phyloP scores from a whole-genome alignment of 2,797 vertebrate species.

The Sus cebifrons region DNA sequence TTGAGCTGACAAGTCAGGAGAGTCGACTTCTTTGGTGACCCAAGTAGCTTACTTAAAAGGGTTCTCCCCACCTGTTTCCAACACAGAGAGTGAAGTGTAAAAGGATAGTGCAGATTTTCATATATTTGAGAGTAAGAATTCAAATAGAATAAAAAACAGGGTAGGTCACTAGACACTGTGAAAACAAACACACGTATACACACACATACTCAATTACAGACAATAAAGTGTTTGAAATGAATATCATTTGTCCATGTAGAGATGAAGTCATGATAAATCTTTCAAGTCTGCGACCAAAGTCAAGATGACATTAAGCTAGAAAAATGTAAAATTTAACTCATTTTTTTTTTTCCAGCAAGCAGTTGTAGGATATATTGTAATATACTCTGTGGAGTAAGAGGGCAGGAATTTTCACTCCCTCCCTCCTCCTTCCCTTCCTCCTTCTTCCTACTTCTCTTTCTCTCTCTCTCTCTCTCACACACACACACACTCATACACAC shows the following conservation, averaged over 20 bases:
- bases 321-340: slow-evolving; percentile 30
- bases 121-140: slow-evolving; percentile 43
- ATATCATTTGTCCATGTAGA: slow-evolving; percentile 20
- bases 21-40: slow-evolving; percentile 59
- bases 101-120: background rate
- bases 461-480: background rate
- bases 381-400: background rate
- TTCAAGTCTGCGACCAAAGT: slow-evolving; percentile 42
- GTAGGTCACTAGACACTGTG: background rate
- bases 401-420: background rate
- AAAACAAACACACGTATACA: background rate
- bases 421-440: no score
- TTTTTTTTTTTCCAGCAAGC: slow-evolving; percentile 26
- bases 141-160: background rate
- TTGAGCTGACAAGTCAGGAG: slow-evolving; percentile 77
- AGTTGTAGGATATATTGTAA: background rate
- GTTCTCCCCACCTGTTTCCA: background rate
- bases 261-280: slow-evolving; percentile 8
- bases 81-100: slow-evolving; percentile 10
- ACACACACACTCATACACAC: background rate
- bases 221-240: slow-evolving; percentile 6
- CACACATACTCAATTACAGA: background rate
- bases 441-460: rapidly evolving
- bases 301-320: slow-evolving; percentile 39
- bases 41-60: slow-evolving; percentile 38